Evolutionary conservation across 2,797 vertebrate species (phyloP), one percentile per base, ranked within the genome.

Genomic region (Pseudochromis fuscus): DNA sequence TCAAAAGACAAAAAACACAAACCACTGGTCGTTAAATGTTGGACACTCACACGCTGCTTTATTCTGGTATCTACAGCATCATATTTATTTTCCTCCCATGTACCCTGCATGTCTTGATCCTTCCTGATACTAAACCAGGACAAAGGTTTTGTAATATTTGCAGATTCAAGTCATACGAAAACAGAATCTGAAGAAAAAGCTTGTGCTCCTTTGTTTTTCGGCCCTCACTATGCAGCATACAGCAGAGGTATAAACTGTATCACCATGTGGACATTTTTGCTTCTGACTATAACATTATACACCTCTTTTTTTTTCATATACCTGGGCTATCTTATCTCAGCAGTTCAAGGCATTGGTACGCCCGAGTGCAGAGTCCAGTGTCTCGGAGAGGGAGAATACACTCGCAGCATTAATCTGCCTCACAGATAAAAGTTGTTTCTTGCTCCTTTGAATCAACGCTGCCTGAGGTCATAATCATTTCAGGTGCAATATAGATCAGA

Each of bases 331-430:
- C 93, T 94, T 93, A 94, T 94, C 92, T 86, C 27, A n/a, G 15
- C 67, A 42, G 50, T 73, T 77, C 58, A 89, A 82, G 83, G 79
- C 67, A 57, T 79, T 68, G 77, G 77, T 78, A 48, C 80, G 81
- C 72, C 52, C n/a, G 48, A 85, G 93, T 81, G 81, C 91, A 93
- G 91, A 94, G 93, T 93, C 89, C 91, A 90, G 77, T 69, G 79
- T 80, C 89, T 87, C 51, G 3, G 28, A 61, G 75, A 69, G 55
- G 44, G 52, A 58, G 67, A 72, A 72, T 74, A 86, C 55, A 74
- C 75, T 84, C 57, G 8, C 68, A 52, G 70, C 76, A 83, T 87
- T 77, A 83, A 87, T 89, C 84, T 74, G 56, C 51, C 24, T 27
- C 10, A 7, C 45, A 77, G 88, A 92, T 90, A 89, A 89, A n/a